Conservation (phyloP, 1,140 invertebrate species). For the Eciton burchellii region DNA sequence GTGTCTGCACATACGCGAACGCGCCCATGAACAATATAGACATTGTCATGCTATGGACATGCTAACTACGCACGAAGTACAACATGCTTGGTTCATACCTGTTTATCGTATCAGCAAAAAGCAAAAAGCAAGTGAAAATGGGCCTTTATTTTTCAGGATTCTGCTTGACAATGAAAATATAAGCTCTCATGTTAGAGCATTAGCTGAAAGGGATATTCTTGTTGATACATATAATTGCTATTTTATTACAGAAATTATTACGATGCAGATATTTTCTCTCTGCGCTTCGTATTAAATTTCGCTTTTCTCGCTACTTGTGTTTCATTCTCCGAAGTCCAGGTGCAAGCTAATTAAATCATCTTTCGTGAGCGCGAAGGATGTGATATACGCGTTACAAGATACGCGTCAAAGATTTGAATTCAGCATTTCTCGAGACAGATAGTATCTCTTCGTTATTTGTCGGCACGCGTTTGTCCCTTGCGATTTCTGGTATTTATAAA, state of each 20-base stretch:
- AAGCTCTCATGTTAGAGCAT: neutral
- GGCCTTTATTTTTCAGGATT: neutral
- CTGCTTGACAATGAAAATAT: neutral
- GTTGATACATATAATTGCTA: neutral
- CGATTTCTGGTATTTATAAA: neutral
- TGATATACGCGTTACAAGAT: constrained; percentile 38
- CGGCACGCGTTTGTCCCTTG: neutral
- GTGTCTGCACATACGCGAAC: constrained; percentile 31
- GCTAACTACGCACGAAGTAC: constrained; percentile 43
- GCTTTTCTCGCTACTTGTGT: constrained; percentile 9
- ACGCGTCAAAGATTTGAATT: constrained; percentile 1
- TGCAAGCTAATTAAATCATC: constrained; percentile 35
- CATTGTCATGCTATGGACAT: constrained; percentile 18
- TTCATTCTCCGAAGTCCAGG: constrained; percentile 38
- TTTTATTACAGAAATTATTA: constrained; percentile 12
- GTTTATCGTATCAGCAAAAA: constrained; percentile 29
- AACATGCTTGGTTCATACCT: constrained; percentile 6
- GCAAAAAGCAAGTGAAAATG: constrained; percentile 10
- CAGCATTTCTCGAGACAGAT: constrained; percentile 30
- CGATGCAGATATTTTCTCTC: neutral
- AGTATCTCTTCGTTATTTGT: neutral
- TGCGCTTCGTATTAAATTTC: constrained; percentile 5
- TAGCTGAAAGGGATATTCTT: too few relatives aligned
- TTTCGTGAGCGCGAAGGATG: neutral
- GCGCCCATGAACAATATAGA: constrained; percentile 37